Evolutionary conservation across 2,888 invertebrate genomes (phyloP).

Genomic region (Blastobasis lacticolella): DNA sequence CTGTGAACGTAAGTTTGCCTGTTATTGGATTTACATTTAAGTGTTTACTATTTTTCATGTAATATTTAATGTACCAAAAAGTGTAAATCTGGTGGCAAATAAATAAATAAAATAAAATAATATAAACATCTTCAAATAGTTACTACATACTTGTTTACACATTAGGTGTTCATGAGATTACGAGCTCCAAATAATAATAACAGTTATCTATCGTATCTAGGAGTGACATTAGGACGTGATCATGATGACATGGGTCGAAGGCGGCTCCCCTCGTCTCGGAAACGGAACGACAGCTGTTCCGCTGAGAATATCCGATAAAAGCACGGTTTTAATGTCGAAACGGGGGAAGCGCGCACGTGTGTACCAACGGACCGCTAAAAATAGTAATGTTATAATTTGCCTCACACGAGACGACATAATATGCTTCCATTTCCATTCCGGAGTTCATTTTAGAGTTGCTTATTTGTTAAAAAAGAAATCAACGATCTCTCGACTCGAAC

Average conservation of each 20-base stretch:
- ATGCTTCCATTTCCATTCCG: no score
- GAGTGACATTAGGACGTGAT: constrained; percentile 16
- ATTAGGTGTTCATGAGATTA: neutral
- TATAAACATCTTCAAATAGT: no score
- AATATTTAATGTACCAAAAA: no score
- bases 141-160: neutral
- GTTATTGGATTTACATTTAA: no score
- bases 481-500: no score
- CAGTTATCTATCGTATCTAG: constrained; percentile 1
- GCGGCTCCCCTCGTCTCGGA: constrained; percentile 49
- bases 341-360: constrained; percentile 35
- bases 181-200: neutral
- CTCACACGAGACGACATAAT: neutral
- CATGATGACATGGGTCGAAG: constrained; percentile 11
- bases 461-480: no score
- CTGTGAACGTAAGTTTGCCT: no score
- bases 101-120: no score
- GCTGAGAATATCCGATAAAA: constrained; percentile 47
- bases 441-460: no score
- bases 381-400: constrained; percentile 17
- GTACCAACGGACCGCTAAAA: constrained; percentile 22
- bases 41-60: no score
- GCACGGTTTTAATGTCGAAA: constrained; percentile 41
- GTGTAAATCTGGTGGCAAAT: no score
- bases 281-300: constrained; percentile 66